A percentile compares a stretch with the other conserved stretches of the same genome.
These are phyloP conservation scores for Ariopsis seemanni DNA, from an alignment of 2,113 vertebrate species.

Conservation along the genomic window DNA sequence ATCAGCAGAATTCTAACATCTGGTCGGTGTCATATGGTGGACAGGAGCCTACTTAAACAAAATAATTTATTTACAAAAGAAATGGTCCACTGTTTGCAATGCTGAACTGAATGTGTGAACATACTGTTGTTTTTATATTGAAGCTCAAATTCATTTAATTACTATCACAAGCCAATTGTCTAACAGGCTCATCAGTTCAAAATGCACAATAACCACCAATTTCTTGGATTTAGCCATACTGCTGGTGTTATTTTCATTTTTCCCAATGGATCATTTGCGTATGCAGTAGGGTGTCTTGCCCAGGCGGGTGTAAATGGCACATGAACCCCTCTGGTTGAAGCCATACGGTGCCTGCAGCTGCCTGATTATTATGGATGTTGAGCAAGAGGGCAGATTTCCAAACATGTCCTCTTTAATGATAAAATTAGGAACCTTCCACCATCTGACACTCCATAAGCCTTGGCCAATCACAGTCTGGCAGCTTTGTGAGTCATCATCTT, in stretches of 20 bases:
- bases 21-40: not conserved
- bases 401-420: constrained; percentile 45
- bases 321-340: constrained; percentile 8
- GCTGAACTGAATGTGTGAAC: not conserved
- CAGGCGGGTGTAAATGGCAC: constrained; percentile 11
- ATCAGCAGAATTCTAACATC: not conserved
- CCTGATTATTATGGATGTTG: constrained; percentile 11
- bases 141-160: not conserved
- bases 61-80: not conserved
- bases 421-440: constrained; percentile 38
- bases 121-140: not conserved
- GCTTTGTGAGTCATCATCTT: constrained; percentile 23
- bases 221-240: not conserved
- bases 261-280: not conserved
- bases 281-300: not conserved
- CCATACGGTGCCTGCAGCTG: constrained; percentile 30
- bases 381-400: constrained; percentile 24
- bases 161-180: not conserved
- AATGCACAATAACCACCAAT: not conserved
- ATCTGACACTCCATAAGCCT: constrained; percentile 48
- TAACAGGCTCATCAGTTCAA: not conserved
- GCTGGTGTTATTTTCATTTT: constrained; percentile 15
- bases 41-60: not conserved
- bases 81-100: not conserved
- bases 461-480: constrained; percentile 39